A percentile compares a stretch with the other conserved stretches of the same genome.
These are phyloP conservation scores for Austrofundulus limnaeus DNA, from an alignment of 2,113 vertebrate genomes.

Conservation along the genomic window DNA sequence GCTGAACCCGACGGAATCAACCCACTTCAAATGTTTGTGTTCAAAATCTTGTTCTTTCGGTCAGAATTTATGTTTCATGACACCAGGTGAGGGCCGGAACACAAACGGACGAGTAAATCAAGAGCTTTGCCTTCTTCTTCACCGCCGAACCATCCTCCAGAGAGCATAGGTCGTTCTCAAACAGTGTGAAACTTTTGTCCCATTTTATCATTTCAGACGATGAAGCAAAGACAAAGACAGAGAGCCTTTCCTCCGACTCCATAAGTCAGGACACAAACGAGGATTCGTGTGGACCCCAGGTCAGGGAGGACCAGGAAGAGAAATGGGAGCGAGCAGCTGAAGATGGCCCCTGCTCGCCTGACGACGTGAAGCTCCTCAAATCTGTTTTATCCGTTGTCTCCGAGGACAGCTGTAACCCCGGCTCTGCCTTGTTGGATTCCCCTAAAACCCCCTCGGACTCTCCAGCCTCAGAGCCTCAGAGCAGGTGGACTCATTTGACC, in stretches of 20 bases:
- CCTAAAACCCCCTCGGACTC: slow-evolving; percentile 88
- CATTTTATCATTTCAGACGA: slow-evolving; percentile 75
- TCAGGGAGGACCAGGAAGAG: slow-evolving; percentile 79
- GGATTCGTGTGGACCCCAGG: slow-evolving; percentile 84
- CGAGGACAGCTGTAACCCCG: slow-evolving; percentile 82
- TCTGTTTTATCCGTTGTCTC: slow-evolving; percentile 85
- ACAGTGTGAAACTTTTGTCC: not conserved
- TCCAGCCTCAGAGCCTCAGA: slow-evolving; percentile 78
- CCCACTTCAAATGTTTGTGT: too few species aligned
- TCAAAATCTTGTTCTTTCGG: too few species aligned
- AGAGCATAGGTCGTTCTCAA: not conserved
- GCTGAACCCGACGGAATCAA: too few species aligned
- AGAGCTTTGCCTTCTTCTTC: too few species aligned
- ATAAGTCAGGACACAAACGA: slow-evolving; percentile 89
- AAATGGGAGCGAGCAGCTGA: slow-evolving; percentile 54
- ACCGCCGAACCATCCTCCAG: too few species aligned
- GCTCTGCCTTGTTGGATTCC: slow-evolving; percentile 73
- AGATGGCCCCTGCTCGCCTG: slow-evolving; percentile 81
- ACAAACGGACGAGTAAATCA: too few species aligned
- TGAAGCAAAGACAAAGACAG: slow-evolving; percentile 84
- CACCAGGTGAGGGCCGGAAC: too few species aligned
- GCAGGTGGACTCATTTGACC: slow-evolving; percentile 91
- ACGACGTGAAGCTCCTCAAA: slow-evolving; percentile 82
- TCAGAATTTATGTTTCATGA: too few species aligned
- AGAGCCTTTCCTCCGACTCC: slow-evolving; percentile 88